These are phyloP conservation scores for Caenorhabditis sulstoni DNA, from an alignment of 2,888 invertebrate genomes.

Conservation along the genomic window DNA sequence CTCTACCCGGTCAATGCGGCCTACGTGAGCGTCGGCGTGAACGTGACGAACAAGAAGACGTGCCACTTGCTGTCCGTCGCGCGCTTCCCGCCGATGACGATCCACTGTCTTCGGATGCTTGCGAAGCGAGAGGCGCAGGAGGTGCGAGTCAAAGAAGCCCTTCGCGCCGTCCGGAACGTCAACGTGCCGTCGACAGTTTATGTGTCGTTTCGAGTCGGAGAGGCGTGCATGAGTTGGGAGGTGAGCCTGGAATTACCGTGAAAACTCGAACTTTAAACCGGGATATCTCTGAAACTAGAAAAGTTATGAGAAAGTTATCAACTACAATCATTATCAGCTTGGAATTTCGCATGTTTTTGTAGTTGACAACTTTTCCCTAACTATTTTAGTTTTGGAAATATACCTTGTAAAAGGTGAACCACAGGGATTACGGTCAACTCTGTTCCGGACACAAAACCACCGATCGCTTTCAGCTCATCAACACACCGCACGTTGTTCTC, in stretches of 20 bases:
- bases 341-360: too few relatives aligned
- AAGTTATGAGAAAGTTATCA: too few relatives aligned
- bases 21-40: neutral
- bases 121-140: neutral
- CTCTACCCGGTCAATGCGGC: neutral
- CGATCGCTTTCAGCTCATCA: constrained; percentile 20
- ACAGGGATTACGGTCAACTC: too few relatives aligned
- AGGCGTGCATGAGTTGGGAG: neutral
- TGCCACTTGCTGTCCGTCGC: neutral
- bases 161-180: neutral
- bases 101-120: neutral
- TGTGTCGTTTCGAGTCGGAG: neutral
- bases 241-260: neutral
- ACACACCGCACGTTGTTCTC: constrained; percentile 6
- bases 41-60: neutral
- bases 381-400: too few relatives aligned
- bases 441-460: too few relatives aligned
- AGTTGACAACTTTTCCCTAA: too few relatives aligned
- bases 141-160: neutral
- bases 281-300: too few relatives aligned
- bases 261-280: too few relatives aligned
- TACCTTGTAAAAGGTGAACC: too few relatives aligned
- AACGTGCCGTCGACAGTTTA: neutral
- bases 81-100: neutral
- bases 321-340: too few relatives aligned